Percentiles rank a stretch among this genome's conserved stretches.
Conservation (phyloP, 2,888 invertebrate genomes). For the Alentia gelatinosa region DNA sequence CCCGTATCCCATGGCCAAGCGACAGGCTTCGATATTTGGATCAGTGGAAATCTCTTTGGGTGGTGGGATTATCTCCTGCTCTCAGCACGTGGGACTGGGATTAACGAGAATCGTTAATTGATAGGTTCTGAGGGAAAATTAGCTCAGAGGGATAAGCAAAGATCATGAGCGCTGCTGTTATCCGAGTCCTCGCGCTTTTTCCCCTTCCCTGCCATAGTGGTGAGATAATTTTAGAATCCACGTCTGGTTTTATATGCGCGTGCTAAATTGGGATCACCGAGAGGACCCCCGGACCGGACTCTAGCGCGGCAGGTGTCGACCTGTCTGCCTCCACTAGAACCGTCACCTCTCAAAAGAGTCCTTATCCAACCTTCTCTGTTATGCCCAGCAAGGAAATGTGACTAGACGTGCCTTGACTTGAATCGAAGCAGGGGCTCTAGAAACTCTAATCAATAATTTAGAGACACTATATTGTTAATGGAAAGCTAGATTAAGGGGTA, state of each 20-base stretch:
- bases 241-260: background rate
- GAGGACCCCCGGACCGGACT: no score
- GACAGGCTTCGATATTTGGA: background rate
- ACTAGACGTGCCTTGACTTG: no score
- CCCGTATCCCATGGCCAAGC: no score
- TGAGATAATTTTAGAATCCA: background rate
- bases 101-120: slow-evolving; percentile 27
- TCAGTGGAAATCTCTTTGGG: background rate
- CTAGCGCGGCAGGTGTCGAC: no score
- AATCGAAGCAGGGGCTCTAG: no score
- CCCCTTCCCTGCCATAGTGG: background rate
- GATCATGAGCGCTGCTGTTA: background rate
- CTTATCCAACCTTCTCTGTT: no score
- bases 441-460: no score
- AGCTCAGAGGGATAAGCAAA: background rate
- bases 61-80: background rate
- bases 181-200: background rate
- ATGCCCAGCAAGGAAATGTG: no score
- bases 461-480: no score
- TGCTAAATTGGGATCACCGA: background rate
- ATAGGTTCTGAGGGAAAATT: slow-evolving; percentile 2
- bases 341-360: no score
- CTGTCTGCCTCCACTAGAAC: no score
- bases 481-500: no score
- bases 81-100: background rate